Evolutionary conservation across 2,888 invertebrate genomes (phyloP), one percentile per base, ranked within the genome.

Genomic region (Xestia rhomboidea): DNA sequence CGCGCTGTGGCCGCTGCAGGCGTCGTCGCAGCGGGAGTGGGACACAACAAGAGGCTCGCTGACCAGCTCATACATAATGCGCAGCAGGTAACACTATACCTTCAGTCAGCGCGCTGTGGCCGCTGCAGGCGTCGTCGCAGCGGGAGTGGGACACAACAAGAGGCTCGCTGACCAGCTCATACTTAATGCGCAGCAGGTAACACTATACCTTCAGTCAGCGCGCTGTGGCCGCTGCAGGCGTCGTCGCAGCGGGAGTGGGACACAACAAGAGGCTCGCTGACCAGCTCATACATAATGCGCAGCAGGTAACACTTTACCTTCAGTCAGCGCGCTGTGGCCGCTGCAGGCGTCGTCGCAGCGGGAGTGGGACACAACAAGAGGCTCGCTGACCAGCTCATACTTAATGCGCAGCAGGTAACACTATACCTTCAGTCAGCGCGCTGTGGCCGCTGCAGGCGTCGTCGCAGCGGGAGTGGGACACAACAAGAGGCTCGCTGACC

Each of bases 191-290:
- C 97, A 98, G 60, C 99, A 99, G 97, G 97, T 34, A n/a, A n/a
- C n/a, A n/a, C n/a, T n/a, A n/a, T n/a, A n/a, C 98, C 57, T 99
- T 99, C 95, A 98, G 99, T 72, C 97, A 97, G 82, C 97, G 99
- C 68, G 98, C 99, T 1, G 98, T 98, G 0, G 98, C 98, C 91
- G 99, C 99, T 0, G 99, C 99, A 0, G 97, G 98, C 83, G 98
- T 99, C 97, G 99, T 99, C 15, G 51, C 51, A 0, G 49, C 49
- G 0, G 99, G 99, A 46, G 98, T 98, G 8, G 98, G 99, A 46
- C 99, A 99, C 86, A 99, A 99, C 96, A 99, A 99, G 96, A 98
- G 99, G 88, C 97, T 99, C 2, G 99, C 99, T 0, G 99, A 99
- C 95, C 98, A 99, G 71, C 97, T 99, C 71, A 96, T 98, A 63